A percentile compares a stretch with the other conserved stretches of the same genome.
phyloP scores from a whole-genome alignment of 1,140 invertebrate genomes.

The Thaumatotibia leucotreta region DNA sequence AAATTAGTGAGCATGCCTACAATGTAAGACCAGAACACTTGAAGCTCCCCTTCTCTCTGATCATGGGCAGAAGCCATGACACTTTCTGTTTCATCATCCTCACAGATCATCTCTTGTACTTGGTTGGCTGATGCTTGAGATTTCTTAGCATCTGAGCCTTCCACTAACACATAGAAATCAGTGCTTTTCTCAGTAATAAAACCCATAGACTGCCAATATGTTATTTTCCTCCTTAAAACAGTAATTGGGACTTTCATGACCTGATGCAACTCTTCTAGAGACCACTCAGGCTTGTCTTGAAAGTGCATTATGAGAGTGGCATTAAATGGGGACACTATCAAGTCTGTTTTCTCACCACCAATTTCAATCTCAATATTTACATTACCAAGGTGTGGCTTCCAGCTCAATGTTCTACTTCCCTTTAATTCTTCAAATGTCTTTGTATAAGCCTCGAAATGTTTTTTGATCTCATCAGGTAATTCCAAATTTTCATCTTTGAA shows the following conservation, averaged over 20 bases:
- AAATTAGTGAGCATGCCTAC: constrained; percentile 97
- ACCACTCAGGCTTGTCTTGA: constrained; percentile 91
- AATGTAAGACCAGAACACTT: constrained; percentile 98
- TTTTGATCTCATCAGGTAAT: constrained; percentile 87
- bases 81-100: constrained; percentile 95
- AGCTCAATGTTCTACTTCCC: constrained; percentile 94
- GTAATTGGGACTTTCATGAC: constrained; percentile 90
- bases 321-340: constrained; percentile 94
- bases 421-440: constrained; percentile 95
- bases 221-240: constrained; percentile 88
- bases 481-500: constrained; percentile 96
- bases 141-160: constrained; percentile 77
- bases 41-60: constrained; percentile 94
- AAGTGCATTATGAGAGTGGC: constrained; percentile 97
- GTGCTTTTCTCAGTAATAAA: constrained; percentile 85
- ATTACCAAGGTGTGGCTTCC: constrained; percentile 95
- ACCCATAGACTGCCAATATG: constrained; percentile 94
- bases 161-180: constrained; percentile 87
- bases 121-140: constrained; percentile 55
- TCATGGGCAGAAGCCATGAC: constrained; percentile 95
- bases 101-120: constrained; percentile 83
- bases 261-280: constrained; percentile 88
- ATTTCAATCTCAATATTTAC: constrained; percentile 96
- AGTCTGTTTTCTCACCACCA: constrained; percentile 86
- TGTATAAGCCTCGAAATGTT: constrained; percentile 91